These are phyloP conservation scores for Elephantulus edwardii DNA, from an alignment of 2,113 vertebrate species.

Conservation along the genomic window DNA sequence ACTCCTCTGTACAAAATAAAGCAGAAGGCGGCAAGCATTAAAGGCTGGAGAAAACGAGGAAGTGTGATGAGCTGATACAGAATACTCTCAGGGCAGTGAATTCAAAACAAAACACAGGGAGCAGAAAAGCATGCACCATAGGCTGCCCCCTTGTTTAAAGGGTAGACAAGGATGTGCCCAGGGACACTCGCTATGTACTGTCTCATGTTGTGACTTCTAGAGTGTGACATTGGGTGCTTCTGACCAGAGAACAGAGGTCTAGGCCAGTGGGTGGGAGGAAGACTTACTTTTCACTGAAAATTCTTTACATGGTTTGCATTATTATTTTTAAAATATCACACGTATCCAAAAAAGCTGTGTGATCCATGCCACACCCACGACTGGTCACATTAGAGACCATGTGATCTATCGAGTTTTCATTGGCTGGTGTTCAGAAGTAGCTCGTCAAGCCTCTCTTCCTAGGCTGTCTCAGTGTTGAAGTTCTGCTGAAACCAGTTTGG, in stretches of 20 bases:
- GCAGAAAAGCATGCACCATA: neutral
- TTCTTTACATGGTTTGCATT: neutral
- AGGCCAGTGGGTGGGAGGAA: neutral
- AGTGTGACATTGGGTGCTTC: neutral
- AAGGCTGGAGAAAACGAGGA: neutral
- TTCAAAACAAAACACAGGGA: neutral
- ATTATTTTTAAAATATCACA: neutral
- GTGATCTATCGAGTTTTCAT: neutral
- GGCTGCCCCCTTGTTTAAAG: neutral
- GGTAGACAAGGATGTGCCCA: neutral
- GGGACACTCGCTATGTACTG: neutral
- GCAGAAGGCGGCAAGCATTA: too few relatives aligned
- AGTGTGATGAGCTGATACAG: neutral
- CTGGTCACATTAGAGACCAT: neutral
- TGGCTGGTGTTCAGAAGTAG: too few relatives aligned
- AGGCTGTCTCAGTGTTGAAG: neutral
- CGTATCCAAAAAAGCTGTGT: neutral
- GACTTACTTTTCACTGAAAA: conserved; percentile 2
- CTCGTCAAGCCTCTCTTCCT: too few relatives aligned
- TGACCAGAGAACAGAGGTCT: neutral
- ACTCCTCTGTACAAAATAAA: too few relatives aligned
- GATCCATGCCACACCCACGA: neutral
- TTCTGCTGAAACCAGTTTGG: neutral
- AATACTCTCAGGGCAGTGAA: neutral
- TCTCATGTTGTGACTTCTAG: neutral